Conservation (phyloP, 1,140 invertebrate genomes). For the Pachypsylla venusta region DNA sequence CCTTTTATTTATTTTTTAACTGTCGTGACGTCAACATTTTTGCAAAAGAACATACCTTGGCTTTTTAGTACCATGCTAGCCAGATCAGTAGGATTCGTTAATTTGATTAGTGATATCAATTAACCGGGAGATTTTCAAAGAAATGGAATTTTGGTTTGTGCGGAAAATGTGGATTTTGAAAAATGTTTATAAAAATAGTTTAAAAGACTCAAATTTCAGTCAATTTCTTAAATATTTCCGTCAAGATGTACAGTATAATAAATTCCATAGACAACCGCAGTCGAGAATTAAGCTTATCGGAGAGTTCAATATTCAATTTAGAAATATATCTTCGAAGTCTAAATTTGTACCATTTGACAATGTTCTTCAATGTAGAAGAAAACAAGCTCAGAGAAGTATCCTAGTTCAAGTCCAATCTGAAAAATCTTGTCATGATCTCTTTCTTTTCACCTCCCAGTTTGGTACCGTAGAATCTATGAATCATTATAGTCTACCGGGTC, state of each 20-base stretch:
- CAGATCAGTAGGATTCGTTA: too few relatives aligned
- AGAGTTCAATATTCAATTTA: not conserved
- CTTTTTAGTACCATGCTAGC: too few relatives aligned
- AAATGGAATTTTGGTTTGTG: too few relatives aligned
- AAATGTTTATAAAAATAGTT: not conserved
- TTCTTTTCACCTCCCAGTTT: constrained; percentile 24
- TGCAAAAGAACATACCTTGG: too few relatives aligned
- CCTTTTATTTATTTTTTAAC: too few relatives aligned
- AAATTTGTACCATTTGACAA: constrained; percentile 27
- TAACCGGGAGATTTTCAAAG: too few relatives aligned
- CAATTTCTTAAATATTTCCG: not conserved
- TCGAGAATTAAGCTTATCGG: not conserved
- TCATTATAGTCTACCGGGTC: constrained; percentile 26
- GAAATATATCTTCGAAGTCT: not conserved
- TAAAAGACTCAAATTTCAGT: not conserved
- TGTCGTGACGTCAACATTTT: too few relatives aligned
- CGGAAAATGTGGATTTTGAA: constrained; percentile 8
- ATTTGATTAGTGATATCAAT: too few relatives aligned
- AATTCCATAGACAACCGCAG: not conserved
- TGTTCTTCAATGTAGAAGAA: constrained; percentile 30
- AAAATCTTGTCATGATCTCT: constrained; percentile 24
- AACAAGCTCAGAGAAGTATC: constrained; percentile 40
- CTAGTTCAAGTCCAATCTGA: constrained; percentile 28
- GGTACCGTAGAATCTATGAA: constrained; percentile 25
- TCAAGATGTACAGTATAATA: not conserved